Evolutionary conservation across 1,140 invertebrate genomes (phyloP).

Genomic region (Hesperophylax magnus): DNA sequence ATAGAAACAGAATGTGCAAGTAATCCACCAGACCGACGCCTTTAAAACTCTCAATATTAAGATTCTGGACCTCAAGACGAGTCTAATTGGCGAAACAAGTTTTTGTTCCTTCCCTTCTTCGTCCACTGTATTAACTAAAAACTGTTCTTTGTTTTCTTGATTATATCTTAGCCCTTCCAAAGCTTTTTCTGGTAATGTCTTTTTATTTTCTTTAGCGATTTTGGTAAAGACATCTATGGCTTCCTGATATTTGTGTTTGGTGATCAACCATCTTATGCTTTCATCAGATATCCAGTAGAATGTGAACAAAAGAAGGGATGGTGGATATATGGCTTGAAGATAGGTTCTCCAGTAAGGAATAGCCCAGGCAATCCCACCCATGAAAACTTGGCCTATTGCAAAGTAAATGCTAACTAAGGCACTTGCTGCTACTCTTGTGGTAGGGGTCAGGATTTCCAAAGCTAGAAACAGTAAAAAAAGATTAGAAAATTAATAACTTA

Average conservation of each 20-base stretch:
- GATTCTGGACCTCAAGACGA: no score
- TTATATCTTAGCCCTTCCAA: conserved; percentile 65
- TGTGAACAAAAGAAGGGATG: conserved; percentile 70
- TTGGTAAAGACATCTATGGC: conserved; percentile 74
- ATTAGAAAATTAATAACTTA: not conserved
- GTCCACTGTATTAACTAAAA: no score
- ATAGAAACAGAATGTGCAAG: conserved; percentile 78
- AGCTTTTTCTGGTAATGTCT: conserved; percentile 71
- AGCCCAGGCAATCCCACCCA: conserved; percentile 72
- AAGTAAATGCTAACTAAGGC: conserved; percentile 68
- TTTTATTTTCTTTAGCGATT: conserved; percentile 78
- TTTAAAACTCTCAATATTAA: no score
- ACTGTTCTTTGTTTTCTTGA: conserved; percentile 11
- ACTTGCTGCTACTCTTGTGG: conserved; percentile 73
- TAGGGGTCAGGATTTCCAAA: conserved; percentile 76
- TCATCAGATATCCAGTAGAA: conserved; percentile 62
- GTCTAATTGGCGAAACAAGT: not conserved
- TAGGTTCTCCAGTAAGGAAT: conserved; percentile 74
- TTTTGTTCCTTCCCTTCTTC: conserved; percentile 15
- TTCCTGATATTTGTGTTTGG: conserved; percentile 75
- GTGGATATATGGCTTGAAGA: conserved; percentile 71
- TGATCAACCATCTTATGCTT: conserved; percentile 78
- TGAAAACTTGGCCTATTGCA: conserved; percentile 72
- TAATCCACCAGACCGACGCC: conserved; percentile 76
- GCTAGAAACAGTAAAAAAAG: conserved; percentile 62